phyloP scores from a whole-genome alignment of 1,140 invertebrate genomes.

The Drosophila takahashii region DNA sequence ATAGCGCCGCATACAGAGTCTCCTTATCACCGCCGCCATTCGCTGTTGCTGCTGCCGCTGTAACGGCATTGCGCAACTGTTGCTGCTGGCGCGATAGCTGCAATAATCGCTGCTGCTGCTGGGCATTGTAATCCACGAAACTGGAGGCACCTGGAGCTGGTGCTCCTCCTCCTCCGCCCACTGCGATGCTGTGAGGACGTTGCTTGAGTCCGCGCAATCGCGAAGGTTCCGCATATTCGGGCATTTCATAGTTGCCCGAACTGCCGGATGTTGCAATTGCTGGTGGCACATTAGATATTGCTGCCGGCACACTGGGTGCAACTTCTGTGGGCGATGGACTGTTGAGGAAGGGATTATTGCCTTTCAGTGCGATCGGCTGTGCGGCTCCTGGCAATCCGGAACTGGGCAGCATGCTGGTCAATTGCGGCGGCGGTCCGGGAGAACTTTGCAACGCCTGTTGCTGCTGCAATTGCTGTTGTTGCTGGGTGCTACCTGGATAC shows the following conservation, averaged over 20 bases:
- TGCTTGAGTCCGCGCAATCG: constrained; percentile 72
- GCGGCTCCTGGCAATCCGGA: constrained; percentile 66
- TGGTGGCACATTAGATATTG: constrained; percentile 5
- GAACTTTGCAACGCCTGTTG: constrained; percentile 61
- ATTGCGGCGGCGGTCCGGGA: constrained; percentile 69
- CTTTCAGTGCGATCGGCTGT: constrained; percentile 76
- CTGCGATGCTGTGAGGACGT: constrained; percentile 80
- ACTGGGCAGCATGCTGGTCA: constrained; percentile 68
- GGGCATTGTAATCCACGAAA: constrained; percentile 75
- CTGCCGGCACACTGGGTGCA: constrained; percentile 25
- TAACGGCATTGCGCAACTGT: constrained; percentile 73
- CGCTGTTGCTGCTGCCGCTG: constrained; percentile 35
- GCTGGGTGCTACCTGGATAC: constrained; percentile 66
- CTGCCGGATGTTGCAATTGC: constrained; percentile 20
- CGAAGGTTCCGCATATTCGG: constrained; percentile 78
- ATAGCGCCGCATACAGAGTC: constrained; percentile 72
- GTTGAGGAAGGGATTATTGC: constrained; percentile 80
- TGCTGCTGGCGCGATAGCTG: constrained; percentile 78
- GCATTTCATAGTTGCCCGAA: constrained; percentile 68
- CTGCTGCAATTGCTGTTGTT: constrained; percentile 46
- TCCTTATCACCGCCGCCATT: constrained; percentile 70
- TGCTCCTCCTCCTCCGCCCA: constrained; percentile 27
- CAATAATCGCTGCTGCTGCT: constrained; percentile 79
- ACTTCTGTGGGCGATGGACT: constrained; percentile 76
- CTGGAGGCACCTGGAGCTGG: constrained; percentile 40